Conservation (phyloP, 2,113 vertebrate genomes). For the Colius striatus region DNA sequence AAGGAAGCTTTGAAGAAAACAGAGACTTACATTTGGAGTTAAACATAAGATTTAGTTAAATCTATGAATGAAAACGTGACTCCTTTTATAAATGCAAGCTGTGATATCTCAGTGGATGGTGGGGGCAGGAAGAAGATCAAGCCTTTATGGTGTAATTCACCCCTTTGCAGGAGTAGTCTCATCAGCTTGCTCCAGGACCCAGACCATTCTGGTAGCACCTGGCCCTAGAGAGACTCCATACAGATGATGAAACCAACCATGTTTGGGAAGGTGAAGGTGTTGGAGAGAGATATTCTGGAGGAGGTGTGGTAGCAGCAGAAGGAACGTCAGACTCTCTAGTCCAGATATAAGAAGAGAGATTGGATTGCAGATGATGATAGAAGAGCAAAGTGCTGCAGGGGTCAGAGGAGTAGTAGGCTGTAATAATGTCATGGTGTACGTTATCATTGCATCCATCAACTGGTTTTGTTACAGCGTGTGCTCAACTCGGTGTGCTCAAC, state of each 20-base stretch:
- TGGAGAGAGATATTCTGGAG: background rate
- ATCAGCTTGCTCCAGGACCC: background rate
- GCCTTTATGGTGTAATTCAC: background rate
- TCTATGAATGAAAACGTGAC: background rate
- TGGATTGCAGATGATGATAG: background rate
- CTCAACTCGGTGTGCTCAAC: background rate
- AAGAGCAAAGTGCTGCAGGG: background rate
- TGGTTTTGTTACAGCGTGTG: background rate
- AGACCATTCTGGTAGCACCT: background rate
- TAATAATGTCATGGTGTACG: background rate
- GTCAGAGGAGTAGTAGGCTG: background rate
- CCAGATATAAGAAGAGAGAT: background rate
- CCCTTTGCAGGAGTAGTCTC: background rate
- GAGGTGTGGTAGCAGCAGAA: background rate
- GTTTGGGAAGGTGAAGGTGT: background rate
- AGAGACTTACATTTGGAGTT: background rate
- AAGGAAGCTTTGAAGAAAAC: background rate
- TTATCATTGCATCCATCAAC: background rate
- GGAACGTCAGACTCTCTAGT: background rate
- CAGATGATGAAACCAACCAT: accelerated
- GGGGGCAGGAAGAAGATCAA: background rate
- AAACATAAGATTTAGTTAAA: background rate
- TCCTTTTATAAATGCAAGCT: background rate
- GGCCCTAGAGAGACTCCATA: accelerated
- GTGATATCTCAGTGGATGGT: background rate